Conservation (phyloP, 1,140 invertebrate genomes). For the Andricus grossulariae region DNA sequence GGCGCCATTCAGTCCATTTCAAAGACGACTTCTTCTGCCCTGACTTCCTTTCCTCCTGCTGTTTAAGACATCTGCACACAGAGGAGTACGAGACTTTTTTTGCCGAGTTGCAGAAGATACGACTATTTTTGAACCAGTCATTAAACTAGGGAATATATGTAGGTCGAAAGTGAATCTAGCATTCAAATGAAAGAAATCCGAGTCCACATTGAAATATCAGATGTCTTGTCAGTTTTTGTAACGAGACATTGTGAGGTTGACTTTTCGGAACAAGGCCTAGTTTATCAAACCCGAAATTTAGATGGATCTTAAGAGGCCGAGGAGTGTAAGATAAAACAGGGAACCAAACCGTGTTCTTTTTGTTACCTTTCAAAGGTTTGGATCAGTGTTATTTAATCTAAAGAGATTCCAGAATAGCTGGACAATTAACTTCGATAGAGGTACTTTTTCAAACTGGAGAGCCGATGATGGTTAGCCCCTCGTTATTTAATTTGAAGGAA, state of each 20-base stretch:
- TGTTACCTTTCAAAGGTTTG: neutral
- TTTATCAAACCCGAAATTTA: slow-evolving; percentile 10
- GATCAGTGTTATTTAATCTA: slow-evolving; percentile 6
- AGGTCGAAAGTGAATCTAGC: slow-evolving; percentile 34
- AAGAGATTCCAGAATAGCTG: slow-evolving; percentile 3
- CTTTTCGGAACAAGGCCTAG: neutral
- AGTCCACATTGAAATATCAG: neutral
- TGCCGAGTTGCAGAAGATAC: slow-evolving; percentile 36
- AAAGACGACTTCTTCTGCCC: slow-evolving; percentile 12
- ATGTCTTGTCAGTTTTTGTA: neutral
- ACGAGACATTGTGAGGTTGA: neutral
- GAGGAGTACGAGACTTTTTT: slow-evolving; percentile 50
- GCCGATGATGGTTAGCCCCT: slow-evolving; percentile 1
- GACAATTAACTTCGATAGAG: neutral
- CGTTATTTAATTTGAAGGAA: neutral
- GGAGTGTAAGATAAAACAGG: neutral
- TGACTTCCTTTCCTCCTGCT: slow-evolving; percentile 35
- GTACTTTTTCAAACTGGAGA: neutral
- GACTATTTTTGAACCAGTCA: slow-evolving; percentile 40
- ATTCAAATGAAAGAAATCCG: slow-evolving; percentile 18
- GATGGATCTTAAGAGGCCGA: neutral
- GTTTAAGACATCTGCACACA: slow-evolving; percentile 51
- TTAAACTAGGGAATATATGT: neutral
- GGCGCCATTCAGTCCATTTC: slow-evolving; percentile 44
- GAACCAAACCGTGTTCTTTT: neutral